Conservation (phyloP, 2,797 vertebrate genomes). For the Cephalopachus bancanus region DNA sequence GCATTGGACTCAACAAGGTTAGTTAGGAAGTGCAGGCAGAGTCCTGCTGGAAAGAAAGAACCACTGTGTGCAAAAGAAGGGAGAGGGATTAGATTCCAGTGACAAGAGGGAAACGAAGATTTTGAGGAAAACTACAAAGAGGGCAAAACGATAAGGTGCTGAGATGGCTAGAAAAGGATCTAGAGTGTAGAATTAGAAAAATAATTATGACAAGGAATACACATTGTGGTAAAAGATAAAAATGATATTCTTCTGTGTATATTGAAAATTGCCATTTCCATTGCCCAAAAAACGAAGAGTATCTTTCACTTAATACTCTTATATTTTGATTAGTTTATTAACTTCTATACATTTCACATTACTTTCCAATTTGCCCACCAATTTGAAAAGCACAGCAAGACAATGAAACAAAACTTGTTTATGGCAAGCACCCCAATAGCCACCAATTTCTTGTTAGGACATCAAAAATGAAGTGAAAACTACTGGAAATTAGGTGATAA, state of each 20-base stretch:
- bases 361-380: not conserved
- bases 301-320: slow-evolving; percentile 15
- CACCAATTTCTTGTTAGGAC: slow-evolving; percentile 24
- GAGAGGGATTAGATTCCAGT: not conserved
- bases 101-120: not conserved
- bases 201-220: not conserved
- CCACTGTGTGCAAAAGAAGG: not conserved
- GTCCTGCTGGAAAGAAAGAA: not conserved
- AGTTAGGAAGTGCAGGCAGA: not conserved
- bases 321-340: not conserved
- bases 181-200: not conserved
- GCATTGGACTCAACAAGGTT: not conserved
- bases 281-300: not conserved
- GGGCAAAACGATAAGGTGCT: not conserved
- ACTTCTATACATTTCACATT: not conserved
- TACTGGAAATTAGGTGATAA: slow-evolving; percentile 58
- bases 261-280: slow-evolving; percentile 25
- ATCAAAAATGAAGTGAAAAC: slow-evolving; percentile 47
- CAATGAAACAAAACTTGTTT: not conserved
- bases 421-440: not conserved
- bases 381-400: not conserved
- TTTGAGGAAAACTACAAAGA: not conserved
- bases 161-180: not conserved
- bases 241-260: not conserved
- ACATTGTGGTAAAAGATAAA: not conserved